Base-by-base conservation (phyloP, 2,113 vertebrate species). In the Cinclus mexicanus region DNA sequence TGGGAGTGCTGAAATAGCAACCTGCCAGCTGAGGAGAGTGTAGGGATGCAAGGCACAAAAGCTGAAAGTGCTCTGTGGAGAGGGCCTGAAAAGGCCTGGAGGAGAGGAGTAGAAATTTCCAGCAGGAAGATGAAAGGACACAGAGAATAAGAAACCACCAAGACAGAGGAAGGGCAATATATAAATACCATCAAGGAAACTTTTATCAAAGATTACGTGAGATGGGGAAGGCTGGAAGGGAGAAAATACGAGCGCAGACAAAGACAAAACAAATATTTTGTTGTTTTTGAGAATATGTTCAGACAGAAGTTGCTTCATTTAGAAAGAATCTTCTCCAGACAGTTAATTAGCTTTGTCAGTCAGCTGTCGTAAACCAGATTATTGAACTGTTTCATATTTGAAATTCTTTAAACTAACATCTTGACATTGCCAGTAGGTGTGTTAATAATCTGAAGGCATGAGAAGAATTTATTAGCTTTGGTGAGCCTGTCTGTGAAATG, bases 291-390 rank as follows among this genome's bases (percentile, higher is more conserved):
- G 96, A 97, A 97, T 97, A 47, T 26, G 26, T 91, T 96, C 63
- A 95, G 86, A 88, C 96, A 93, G 64, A 95, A 94, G 64, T 84
- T 89, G 87, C 95, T 97, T 96, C 80, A 76, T 96, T 97, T 94
- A 82, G 80, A 90, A 91, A 92, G 81, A 87, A 94, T 97, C 89
- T 94, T 97, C 96, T 96, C 85, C 84, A 94, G 86, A 85, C 95
- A 96, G 91, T 92, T 97, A 97, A 97, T 98, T 97, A 97, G 95
- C 94, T 97, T 97, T 98, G 97, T 96, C 95, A 97, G 87, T 97
- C 96, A 97, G 63, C 86, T 97, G 83, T 97, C 95, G 13, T 94
- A 97, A 97, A 97, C 64, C 89, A 97, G 93, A 97, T 97, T 97
- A 96, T 92, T 95, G 95, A 97, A 83, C 72, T 92, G 71, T 91